Base-by-base conservation (phyloP, 2,113 vertebrate species). In the Ceuthmochares aereus region DNA sequence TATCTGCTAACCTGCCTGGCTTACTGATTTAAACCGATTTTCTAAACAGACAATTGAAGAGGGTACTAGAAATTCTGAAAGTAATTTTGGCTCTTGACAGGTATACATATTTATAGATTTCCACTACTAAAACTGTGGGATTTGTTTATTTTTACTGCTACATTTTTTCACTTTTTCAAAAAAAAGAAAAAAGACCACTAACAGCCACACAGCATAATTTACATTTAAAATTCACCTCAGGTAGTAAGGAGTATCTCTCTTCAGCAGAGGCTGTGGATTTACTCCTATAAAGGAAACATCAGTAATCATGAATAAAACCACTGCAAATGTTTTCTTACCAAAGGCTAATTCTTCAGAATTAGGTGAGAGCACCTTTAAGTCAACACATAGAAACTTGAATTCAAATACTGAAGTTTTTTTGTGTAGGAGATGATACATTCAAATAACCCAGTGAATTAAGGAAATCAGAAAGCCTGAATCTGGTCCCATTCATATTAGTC, bases 1-100 rank as follows among this genome's bases (percentile, higher is more conserved):
- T 19, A 47, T 62, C 58, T 63, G 47, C 58, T 80, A 29, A 56
- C 59, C 18, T 73, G 42, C 34, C 76, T 94, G 63, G 36, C 42
- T 91, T 87, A 74, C 63, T 70, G 32, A 77, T 85, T 94, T 85
- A 87, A 91, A 84, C 26, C 43, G 56, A 76, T 62, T 85, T 89
- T 8, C 63, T 73, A 77, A 74, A 77, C 30, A 79, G 82, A 85
- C 76, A 89, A 95, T 40, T 90, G 26, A 95, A 89, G 47, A 42
- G 40, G 32, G 69, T 62, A 55, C n/a, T 51, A 72, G 16, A n/a
- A 75, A 63, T 59, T 83, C 77, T 66, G 43, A 23, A 76, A 67
- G 21, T 51, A 56, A 45, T 42, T 87, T 87, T 94, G 52, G 10
- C n/a, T 67, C 37, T 55, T 85, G 42, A 54, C 60, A 73, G 36